phyloP scores from a whole-genome alignment of 2,797 vertebrate genomes.

The Danio albolineatus region DNA sequence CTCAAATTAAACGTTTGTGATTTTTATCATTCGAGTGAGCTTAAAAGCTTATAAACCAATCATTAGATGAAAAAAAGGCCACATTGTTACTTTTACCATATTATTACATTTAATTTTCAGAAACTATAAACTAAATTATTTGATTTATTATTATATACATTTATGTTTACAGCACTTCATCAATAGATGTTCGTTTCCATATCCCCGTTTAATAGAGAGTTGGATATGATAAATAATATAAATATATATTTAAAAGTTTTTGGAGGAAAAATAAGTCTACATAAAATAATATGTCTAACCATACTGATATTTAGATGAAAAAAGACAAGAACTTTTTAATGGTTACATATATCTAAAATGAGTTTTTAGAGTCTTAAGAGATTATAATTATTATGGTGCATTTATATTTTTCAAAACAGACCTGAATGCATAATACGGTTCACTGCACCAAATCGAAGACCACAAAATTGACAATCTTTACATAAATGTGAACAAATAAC shows the following conservation, averaged over 20 bases:
- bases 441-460: not conserved
- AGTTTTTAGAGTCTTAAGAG: not conserved
- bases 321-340: not conserved
- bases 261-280: not conserved
- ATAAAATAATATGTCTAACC: not conserved
- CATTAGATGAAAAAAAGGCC: no score
- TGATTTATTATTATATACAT: no score
- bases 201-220: not conserved
- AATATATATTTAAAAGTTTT: not conserved
- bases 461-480: not conserved
- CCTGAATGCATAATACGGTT: not conserved
- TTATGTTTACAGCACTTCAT: not conserved
- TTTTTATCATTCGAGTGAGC: no score
- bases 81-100: no score
- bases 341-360: not conserved
- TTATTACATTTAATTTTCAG: no score
- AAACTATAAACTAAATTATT: no score
- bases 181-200: not conserved
- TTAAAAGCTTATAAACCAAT: no score
- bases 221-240: not conserved
- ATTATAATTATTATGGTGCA: not conserved
- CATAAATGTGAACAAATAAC: conserved; percentile 3
- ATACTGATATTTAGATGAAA: not conserved
- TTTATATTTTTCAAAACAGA: not conserved
- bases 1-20: no score